Base-by-base conservation (phyloP, 1,140 invertebrate species). In the Bombus waltoni region DNA sequence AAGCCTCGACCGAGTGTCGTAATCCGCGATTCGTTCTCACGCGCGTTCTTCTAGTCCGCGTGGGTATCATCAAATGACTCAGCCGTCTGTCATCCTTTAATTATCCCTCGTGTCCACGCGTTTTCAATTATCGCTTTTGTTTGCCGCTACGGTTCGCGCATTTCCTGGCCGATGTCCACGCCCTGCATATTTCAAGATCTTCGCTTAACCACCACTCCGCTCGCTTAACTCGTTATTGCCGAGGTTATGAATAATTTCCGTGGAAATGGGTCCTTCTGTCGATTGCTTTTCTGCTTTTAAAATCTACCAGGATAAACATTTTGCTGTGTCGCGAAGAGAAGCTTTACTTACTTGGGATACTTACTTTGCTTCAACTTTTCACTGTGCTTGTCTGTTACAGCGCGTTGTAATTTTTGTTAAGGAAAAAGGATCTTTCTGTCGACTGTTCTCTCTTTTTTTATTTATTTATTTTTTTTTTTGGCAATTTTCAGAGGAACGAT, bases 21-120 rank as follows among this genome's bases (percentile, higher is more conserved):
- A 81, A 81, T 81, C 79, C 79, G 68, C 53, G 73, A 83, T 66
- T 76, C 57, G 72, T 76, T 83, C 73, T 83, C 81, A 83, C 81
- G 81, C 72, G 42, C 47, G 53, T 59, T 65, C 66, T 25, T 66
- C 25, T n/a, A 25, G 13, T 28, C 38, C 47, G 74, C 73, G 81
- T 83, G 73, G 81, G 81, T 62, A 68, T 71, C 65, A 59, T 73
- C 32, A 22, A 66, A 47, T 83, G 81, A 83, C 65, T 83, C 81
- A 73, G 35, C 2, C 74, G 32, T 76, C 44, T 62, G 53, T 81
- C 70, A 65, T 73, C 35, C 70, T 81, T 74, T 47, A 73, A 62
- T 59, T 32, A 62, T 73, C 80, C 38, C 28, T 10, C 28, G 13
- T n/a, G 59, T 78, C 59, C 76, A 78, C 40, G 76, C 76, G 28